These are phyloP conservation scores for Harpegnathos saltator DNA, from an alignment of 1,140 invertebrate species.

Conservation along the genomic window DNA sequence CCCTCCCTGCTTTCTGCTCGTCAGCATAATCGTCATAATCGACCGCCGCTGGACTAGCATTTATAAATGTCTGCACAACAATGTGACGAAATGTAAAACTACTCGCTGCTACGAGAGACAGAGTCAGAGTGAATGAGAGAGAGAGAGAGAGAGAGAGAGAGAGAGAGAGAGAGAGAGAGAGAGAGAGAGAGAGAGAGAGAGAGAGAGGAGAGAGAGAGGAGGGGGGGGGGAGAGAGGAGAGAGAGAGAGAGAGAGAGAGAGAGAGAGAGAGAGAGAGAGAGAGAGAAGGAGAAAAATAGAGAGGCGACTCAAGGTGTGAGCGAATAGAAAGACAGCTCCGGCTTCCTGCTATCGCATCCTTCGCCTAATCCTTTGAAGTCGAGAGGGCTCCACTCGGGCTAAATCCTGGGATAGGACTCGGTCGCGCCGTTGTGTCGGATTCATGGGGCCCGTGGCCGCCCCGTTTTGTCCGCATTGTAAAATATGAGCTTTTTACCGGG, in stretches of 20 bases:
- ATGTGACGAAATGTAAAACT: conserved; percentile 62
- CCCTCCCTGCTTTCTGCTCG: conserved; percentile 27
- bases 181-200: background rate
- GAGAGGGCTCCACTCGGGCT: conserved; percentile 46
- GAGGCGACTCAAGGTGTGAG: conserved; percentile 1
- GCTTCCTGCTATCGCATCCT: conserved; percentile 60
- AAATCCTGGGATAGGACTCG: conserved; percentile 36
- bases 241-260: background rate
- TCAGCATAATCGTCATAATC: conserved; percentile 49
- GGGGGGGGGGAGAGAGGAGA: no score
- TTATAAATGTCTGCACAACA: conserved; percentile 60
- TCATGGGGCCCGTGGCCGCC: conserved; percentile 1
- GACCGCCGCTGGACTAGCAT: conserved; percentile 49
- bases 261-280: background rate
- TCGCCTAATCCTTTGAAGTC: conserved; percentile 57
- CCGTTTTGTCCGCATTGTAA: conserved; percentile 35
- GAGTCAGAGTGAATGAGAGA: background rate
- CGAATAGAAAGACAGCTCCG: background rate
- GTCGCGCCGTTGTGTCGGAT: conserved; percentile 23
- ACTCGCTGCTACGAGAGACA: background rate
- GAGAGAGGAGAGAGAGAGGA: no score
- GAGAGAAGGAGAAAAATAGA: background rate
- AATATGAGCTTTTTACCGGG: conserved; percentile 48
- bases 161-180: background rate
- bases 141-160: background rate